Conservation (phyloP, 2,113 vertebrate species). For the Thamnaconus septentrionalis region DNA sequence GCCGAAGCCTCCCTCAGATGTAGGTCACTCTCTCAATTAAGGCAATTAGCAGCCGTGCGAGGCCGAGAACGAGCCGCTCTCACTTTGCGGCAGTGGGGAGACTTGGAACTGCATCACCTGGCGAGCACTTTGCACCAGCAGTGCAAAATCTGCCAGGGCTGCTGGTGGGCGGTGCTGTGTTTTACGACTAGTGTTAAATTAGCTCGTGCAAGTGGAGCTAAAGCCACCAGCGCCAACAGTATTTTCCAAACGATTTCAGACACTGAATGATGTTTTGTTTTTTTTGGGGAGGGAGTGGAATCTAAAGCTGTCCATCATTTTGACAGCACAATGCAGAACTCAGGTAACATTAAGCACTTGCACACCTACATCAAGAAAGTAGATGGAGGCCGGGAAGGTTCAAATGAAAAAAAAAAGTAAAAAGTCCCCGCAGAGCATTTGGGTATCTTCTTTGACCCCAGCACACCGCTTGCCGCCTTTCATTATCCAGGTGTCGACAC, state of each 20-base stretch:
- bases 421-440: too few species aligned
- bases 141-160: conserved; percentile 46
- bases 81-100: conserved; percentile 61
- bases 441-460: too few species aligned
- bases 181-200: conserved; percentile 20
- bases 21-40: conserved; percentile 72
- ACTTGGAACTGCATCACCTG: conserved; percentile 27
- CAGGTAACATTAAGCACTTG: too few species aligned
- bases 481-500: too few species aligned
- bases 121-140: conserved; percentile 45
- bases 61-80: conserved; percentile 44
- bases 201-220: conserved; percentile 10
- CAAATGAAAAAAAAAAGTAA: too few species aligned
- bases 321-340: too few species aligned
- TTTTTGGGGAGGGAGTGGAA: neutral
- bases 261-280: neutral
- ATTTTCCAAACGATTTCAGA: neutral
- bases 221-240: too few species aligned
- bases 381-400: too few species aligned
- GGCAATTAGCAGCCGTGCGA: conserved; percentile 62
- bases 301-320: neutral
- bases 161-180: neutral
- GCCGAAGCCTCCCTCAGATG: conserved; percentile 52
- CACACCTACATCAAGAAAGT: too few species aligned
- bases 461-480: too few species aligned